Base-by-base conservation (phyloP, 2,888 invertebrate species). In the Mechanitis messenoides region DNA sequence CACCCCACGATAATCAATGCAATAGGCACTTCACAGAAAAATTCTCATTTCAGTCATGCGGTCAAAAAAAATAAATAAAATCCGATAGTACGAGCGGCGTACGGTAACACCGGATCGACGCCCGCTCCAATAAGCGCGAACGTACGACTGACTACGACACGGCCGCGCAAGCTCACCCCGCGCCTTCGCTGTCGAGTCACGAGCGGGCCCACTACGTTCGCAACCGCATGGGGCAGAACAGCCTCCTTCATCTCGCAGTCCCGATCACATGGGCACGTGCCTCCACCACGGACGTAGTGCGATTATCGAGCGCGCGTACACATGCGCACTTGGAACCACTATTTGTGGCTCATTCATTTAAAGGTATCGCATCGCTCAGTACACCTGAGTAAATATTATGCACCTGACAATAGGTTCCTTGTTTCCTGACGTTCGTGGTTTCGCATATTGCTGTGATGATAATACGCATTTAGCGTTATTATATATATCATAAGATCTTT, bases 381-480 rank as follows among this genome's bases (percentile, higher is more conserved):
- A 72, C 77, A 89, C 88, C 89, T 89, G 87, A 83, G 79, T 86
- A 87, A 88, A 89, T 87, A 88, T 85, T 87, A 81, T 85, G 79
- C 78, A 72, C 67, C 69, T 76, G 69, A 85, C 81, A 86, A 83
- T 82, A 77, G 78, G 65, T 66, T 71, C 79, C 77, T 81, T 87
- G 81, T 84, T 82, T 78, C 75, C 65, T 74, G 78, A 77, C 69
- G 72, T 55, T 47, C n/a, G n/a, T 7, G 47, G n/a, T 20, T 7
- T n/a, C 3, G 2, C 77, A 76, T 80, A 81, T 80, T 80, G 80
- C 72, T 69, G 45, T 59, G 47, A 57, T 33, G 57, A 50, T 50
- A 35, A 3, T 6, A 6, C 35, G 35, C 35, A 35, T 5, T 35
- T 5, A 35, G 35, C 35, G 6, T 35, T 35, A 35, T 35, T 35